phyloP scores from a whole-genome alignment of 1,140 invertebrate species.

The Condylostylus longicornis region DNA sequence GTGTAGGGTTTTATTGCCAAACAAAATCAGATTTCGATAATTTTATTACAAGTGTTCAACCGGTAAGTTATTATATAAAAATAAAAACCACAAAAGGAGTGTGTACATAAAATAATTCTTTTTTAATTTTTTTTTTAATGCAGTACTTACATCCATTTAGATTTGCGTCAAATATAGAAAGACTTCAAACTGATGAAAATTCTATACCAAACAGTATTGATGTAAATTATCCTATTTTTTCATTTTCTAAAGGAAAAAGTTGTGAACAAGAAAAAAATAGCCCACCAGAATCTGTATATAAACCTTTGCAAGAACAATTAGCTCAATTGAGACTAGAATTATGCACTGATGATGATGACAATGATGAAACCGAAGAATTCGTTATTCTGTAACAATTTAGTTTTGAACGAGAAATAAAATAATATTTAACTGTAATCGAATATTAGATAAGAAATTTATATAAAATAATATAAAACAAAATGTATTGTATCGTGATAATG shows the following conservation, averaged over 20 bases:
- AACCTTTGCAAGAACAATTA: conserved; percentile 37
- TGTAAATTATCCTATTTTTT: conserved; percentile 65
- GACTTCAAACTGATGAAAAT: conserved; percentile 2
- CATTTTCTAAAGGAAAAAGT: conserved; percentile 54
- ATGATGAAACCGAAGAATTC: conserved; percentile 59
- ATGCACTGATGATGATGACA: conserved; percentile 40
- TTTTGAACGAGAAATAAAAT: too few species aligned
- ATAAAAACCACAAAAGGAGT: fast-evolving
- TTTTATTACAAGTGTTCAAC: conserved; percentile 52
- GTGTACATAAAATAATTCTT: conserved; percentile 4
- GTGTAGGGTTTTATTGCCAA: conserved; percentile 77
- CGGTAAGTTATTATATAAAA: conserved; percentile 30
- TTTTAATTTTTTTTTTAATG: conserved; percentile 24
- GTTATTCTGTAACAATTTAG: conserved; percentile 44
- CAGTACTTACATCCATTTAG: conserved; percentile 45
- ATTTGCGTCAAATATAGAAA: conserved; percentile 17
- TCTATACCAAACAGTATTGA: conserved; percentile 27
- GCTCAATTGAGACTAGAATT: conserved; percentile 36
- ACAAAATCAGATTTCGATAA: conserved; percentile 61
- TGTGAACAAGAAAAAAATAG: conserved; percentile 35
- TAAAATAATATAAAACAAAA: too few species aligned
- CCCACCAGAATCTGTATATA: conserved; percentile 33
- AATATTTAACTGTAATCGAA: too few species aligned
- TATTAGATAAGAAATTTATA: too few species aligned
- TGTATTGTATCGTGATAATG: too few species aligned